Evolutionary conservation across 2,113 vertebrate genomes (phyloP).

Genomic region (Callipepla californica): DNA sequence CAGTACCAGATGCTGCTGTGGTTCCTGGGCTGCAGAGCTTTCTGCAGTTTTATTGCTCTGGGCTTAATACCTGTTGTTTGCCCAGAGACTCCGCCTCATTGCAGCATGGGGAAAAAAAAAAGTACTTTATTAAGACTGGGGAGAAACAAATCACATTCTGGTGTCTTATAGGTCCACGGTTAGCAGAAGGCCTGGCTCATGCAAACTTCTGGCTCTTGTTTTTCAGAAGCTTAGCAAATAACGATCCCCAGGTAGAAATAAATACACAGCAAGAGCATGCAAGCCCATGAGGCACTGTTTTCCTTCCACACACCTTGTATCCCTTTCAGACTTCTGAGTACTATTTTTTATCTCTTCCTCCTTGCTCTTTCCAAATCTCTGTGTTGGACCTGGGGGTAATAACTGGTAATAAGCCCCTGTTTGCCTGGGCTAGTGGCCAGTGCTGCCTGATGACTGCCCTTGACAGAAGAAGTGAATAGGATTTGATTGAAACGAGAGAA

Average conservation of each 20-base stretch:
- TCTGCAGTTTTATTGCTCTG: background rate
- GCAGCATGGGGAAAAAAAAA: background rate
- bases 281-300: background rate
- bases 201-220: background rate
- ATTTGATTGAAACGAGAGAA: background rate
- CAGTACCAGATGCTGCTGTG: background rate
- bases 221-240: background rate
- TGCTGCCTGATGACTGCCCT: background rate
- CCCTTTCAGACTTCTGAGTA: background rate
- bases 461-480: background rate
- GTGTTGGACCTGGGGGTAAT: background rate
- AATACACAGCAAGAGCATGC: background rate
- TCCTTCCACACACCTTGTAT: background rate
- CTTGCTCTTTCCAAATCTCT: background rate
- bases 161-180: background rate
- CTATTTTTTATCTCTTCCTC: background rate
- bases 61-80: background rate
- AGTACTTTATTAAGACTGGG: background rate
- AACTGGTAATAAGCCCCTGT: background rate
- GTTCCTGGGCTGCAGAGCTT: accelerated
- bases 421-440: constrained; percentile 33
- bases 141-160: background rate
- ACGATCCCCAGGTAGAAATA: background rate
- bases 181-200: background rate
- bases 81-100: background rate